Evolutionary conservation across 2,797 vertebrate genomes (phyloP).

Genomic region (Acrossocheilus fasciatus): DNA sequence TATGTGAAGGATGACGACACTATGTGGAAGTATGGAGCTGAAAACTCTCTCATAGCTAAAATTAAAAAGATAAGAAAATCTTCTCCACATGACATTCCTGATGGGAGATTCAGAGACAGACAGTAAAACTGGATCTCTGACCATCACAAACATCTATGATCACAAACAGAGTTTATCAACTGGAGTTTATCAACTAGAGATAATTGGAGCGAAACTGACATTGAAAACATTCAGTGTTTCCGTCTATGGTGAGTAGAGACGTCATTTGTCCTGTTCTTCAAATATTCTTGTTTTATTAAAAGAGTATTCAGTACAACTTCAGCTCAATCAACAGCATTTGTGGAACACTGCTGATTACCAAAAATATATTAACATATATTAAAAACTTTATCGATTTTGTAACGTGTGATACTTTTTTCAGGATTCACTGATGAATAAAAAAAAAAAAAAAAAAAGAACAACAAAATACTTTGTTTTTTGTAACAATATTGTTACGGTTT

Average conservation of each 20-base stretch:
- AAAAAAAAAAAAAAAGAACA: too few relatives aligned
- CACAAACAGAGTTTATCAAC: background rate
- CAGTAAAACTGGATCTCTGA: too few relatives aligned
- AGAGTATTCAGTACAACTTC: background rate
- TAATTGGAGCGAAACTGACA: too few relatives aligned
- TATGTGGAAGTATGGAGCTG: background rate
- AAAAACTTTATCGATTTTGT: too few relatives aligned
- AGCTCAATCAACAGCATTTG: background rate
- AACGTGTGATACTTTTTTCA: too few relatives aligned
- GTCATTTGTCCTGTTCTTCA: background rate
- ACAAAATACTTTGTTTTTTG: too few relatives aligned
- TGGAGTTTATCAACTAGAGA: too few relatives aligned
- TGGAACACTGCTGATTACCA: background rate
- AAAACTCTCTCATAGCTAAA: background rate
- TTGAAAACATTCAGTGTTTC: background rate
- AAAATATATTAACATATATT: background rate
- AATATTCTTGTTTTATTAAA: background rate
- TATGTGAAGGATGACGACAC: accelerated
- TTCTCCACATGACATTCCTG: too few relatives aligned
- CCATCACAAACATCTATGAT: too few relatives aligned
- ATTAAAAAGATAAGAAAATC: background rate
- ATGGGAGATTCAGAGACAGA: background rate
- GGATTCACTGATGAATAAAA: too few relatives aligned
- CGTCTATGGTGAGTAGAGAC: background rate
- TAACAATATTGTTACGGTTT: too few relatives aligned